Evolutionary conservation across 2,113 vertebrate species (phyloP), one percentile per base, ranked within the genome.

Genomic region (Tachysurus vachellii): DNA sequence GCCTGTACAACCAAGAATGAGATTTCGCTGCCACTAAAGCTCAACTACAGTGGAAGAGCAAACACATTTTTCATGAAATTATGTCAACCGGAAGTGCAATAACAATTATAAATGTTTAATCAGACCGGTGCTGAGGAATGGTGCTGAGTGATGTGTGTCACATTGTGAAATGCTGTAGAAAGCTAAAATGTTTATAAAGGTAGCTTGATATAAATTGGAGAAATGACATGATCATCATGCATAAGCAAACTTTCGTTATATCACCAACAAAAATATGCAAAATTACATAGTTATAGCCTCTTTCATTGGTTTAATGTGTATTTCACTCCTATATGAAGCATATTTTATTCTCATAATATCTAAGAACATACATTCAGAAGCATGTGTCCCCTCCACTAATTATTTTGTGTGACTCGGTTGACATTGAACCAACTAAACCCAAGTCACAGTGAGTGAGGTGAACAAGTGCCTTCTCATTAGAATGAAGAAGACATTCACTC

Each of bases 91-190:
- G 91, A 88, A 64, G 54, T 75, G 61, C 77, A 70, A 85, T 82
- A 84, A 76, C 82, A 85, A 66, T 75, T 81, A 80, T 85, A 82
- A 88, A 91, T 88, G n/a, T 93, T 85, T 87, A 87, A 88, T 50
- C 50, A 50, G 70, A 50, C 42, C 54, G 17, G 42, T 80, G 71
- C 42, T 79, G 70, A 79, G 23, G 28, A 71, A 84, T 23, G 12
- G 61, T 19, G 50, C 16, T 47, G 82, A 75, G 47, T 64, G 75
- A 23, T 13, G 31, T 11, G 19, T 71, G 62, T 44, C 64, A 61
- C 75, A 71, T 47, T 59, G 56, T 64, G 80, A 75, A 81, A 87
- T n/a, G 31, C 71, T 70, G 79, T 82, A 61, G 54, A 85, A 76
- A 61, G 44, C n/a, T 80, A 1, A 80, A 36, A 80, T 21, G 16